phyloP scores from a whole-genome alignment of 2,113 vertebrate species.

The Neodontobutis hainanensis region DNA sequence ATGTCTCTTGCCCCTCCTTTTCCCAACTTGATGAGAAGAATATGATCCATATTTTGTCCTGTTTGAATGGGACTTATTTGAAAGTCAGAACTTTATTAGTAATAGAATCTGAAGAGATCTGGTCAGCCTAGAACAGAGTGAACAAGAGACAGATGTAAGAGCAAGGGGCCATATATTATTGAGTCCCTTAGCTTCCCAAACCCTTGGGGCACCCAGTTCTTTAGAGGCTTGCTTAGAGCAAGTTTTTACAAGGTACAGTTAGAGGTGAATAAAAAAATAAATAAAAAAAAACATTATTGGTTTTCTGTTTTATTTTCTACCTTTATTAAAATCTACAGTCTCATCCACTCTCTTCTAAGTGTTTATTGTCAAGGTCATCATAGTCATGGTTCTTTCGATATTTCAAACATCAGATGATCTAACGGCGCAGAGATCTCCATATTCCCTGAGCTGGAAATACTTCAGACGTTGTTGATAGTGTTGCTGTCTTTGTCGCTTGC shows the following conservation, averaged over 20 bases:
- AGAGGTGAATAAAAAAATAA: background rate
- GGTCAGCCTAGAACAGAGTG: constrained; percentile 10
- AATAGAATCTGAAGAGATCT: constrained; percentile 24
- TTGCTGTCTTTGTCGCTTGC: background rate
- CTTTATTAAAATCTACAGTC: constrained; percentile 28
- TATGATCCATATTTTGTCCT: constrained; percentile 17
- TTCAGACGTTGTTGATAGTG: constrained; percentile 9
- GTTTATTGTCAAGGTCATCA: constrained; percentile 25
- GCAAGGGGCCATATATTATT: background rate
- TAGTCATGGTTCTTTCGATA: constrained; percentile 7
- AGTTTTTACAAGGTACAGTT: constrained; percentile 6
- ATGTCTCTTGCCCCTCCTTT: background rate
- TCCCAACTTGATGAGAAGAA: constrained; percentile 19
- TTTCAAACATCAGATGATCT: constrained; percentile 36
- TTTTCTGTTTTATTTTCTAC: background rate
- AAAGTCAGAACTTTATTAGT: constrained; percentile 50
- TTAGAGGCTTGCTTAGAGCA: background rate
- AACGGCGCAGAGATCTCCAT: constrained; percentile 28
- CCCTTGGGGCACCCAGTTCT: constrained; percentile 3
- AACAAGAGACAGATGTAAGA: background rate
- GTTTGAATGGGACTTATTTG: constrained; percentile 43
- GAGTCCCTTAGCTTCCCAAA: constrained; percentile 6
- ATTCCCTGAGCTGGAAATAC: constrained; percentile 5
- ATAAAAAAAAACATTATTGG: background rate
- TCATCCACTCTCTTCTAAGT: constrained; percentile 3